These are phyloP conservation scores for Platygyra sinensis DNA, from an alignment of 64 coral and sea anemone genomes.

Conservation along the genomic window DNA sequence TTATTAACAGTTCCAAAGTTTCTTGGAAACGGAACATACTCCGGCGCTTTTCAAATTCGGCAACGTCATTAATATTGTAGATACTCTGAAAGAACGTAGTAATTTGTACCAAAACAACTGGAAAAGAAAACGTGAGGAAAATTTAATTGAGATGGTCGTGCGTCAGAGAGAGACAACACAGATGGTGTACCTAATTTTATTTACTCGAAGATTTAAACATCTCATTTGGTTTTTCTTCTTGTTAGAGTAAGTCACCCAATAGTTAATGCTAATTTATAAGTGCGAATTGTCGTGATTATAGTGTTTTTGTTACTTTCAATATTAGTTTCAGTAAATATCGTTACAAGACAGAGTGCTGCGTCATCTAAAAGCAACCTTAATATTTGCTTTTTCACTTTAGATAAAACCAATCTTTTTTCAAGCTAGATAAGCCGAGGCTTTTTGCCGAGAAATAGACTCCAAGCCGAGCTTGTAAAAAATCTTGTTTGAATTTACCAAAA, in stretches of 20 bases:
- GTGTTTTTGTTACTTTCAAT: not conserved
- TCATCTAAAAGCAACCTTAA: constrained; percentile 7
- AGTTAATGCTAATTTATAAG: not conserved
- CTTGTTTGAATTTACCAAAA: too few species aligned
- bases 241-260: not conserved
- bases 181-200: constrained; percentile 25
- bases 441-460: not conserved
- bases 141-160: constrained; percentile 1
- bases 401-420: not conserved
- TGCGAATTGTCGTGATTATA: not conserved
- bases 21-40: not conserved
- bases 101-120: too few species aligned
- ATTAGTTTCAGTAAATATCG: not conserved
- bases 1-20: not conserved
- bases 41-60: not conserved
- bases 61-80: not conserved
- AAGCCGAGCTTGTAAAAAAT: too few species aligned
- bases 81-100: too few species aligned
- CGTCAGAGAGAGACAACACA: not conserved
- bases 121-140: not conserved
- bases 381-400: constrained; percentile 1
- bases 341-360: not conserved
- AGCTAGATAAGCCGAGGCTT: not conserved
- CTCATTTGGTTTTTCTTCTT: constrained; percentile 8
- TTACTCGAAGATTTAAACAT: constrained; percentile 29